Conservation (phyloP, 2,113 vertebrate species). For the Accipiter virgatus region DNA sequence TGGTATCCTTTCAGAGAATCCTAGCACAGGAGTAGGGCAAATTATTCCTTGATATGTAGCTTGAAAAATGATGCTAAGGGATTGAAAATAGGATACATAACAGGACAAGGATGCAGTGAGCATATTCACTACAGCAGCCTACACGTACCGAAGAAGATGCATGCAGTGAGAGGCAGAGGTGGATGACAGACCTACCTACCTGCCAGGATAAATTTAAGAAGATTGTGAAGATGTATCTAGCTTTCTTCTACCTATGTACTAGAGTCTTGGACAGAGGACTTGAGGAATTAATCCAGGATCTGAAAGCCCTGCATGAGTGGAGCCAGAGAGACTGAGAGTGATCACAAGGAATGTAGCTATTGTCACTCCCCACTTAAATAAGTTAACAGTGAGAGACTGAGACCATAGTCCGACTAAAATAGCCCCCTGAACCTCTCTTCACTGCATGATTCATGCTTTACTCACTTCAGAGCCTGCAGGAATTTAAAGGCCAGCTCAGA, state of each 20-base stretch:
- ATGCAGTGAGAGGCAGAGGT: neutral
- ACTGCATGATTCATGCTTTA: neutral
- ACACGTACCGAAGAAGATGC: neutral
- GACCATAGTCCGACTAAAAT: neutral
- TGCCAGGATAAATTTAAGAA: neutral
- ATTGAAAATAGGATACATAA: neutral
- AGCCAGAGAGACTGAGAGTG: neutral
- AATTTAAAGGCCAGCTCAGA: slow-evolving; percentile 23
- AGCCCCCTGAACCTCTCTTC: neutral
- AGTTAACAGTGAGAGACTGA: neutral
- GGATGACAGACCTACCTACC: neutral
- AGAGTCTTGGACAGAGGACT: neutral
- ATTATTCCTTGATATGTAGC: neutral
- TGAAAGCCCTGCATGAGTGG: neutral
- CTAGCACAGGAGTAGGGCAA: neutral
- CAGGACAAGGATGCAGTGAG: neutral
- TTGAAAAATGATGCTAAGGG: neutral
- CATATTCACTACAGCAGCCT: neutral
- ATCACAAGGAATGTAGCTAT: neutral
- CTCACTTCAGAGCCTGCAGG: neutral
- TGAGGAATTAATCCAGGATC: neutral
- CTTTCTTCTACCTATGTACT: neutral
- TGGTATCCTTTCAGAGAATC: neutral
- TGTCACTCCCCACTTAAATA: neutral
- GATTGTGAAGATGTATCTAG: neutral